phyloP scores from a whole-genome alignment of 1,140 invertebrate species.

The Drosophila willistoni region DNA sequence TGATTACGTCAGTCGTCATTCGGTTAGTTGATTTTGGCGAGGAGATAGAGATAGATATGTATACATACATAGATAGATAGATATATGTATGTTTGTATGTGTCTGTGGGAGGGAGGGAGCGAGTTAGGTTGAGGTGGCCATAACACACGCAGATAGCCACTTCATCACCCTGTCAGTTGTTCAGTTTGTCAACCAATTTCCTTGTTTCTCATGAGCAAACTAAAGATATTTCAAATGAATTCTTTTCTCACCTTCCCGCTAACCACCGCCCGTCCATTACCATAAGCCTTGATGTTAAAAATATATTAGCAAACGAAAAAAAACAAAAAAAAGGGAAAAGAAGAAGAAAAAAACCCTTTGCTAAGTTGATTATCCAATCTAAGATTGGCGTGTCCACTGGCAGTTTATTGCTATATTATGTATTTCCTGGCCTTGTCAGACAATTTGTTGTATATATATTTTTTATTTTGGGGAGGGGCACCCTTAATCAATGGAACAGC shows the following conservation, averaged over 20 bases:
- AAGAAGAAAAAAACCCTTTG: background rate
- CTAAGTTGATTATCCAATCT: slow-evolving; percentile 21
- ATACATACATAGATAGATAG: background rate
- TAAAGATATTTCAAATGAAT: background rate
- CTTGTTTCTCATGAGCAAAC: slow-evolving; percentile 6
- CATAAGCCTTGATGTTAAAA: slow-evolving; percentile 7
- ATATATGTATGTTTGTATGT: too few relatives aligned
- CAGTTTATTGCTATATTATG: slow-evolving; percentile 63
- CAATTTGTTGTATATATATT: slow-evolving; percentile 50
- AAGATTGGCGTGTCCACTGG: slow-evolving; percentile 65
- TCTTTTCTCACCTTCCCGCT: background rate
- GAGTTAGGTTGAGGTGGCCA: slow-evolving; percentile 8
- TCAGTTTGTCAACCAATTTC: slow-evolving; percentile 40
- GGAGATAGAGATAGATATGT: background rate
- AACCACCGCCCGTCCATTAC: background rate
- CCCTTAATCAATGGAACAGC: slow-evolving; percentile 71
- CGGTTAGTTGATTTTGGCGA: background rate
- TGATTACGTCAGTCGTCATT: slow-evolving; percentile 60
- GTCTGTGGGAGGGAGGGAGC: too few relatives aligned
- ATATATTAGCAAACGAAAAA: slow-evolving; percentile 3
- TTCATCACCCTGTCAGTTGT: slow-evolving; percentile 45
- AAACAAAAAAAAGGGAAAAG: background rate
- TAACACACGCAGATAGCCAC: background rate
- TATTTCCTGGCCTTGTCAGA: slow-evolving; percentile 65
- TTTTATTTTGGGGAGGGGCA: slow-evolving; percentile 25